These are phyloP conservation scores for Notarius lentiginosus DNA, from an alignment of 2,113 vertebrate genomes.

Conservation along the genomic window DNA sequence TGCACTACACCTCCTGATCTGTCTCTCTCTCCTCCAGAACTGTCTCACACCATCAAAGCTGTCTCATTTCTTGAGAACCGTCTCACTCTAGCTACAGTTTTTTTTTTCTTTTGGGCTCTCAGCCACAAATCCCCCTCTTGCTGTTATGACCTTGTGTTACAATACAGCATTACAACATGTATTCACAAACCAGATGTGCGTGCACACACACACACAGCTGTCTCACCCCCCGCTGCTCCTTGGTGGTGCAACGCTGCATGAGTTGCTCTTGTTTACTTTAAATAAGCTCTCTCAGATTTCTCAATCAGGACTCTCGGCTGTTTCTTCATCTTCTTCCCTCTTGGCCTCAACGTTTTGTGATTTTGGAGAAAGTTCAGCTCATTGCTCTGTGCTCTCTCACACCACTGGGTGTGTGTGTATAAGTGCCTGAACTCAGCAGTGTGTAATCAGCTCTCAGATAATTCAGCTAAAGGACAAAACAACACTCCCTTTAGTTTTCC, in stretches of 20 bases:
- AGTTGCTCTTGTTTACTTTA: constrained; percentile 28
- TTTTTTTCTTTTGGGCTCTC: background rate
- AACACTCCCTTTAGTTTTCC: background rate
- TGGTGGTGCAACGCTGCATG: background rate
- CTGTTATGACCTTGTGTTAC: background rate
- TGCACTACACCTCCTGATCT: background rate
- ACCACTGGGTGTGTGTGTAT: background rate
- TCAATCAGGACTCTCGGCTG: background rate
- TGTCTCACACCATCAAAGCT: background rate
- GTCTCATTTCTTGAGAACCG: background rate
- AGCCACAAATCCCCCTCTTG: background rate
- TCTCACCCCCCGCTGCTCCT: constrained; percentile 30
- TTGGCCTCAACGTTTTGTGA: background rate
- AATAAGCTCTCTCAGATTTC: background rate
- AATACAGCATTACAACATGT: constrained; percentile 20
- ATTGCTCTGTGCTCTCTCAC: background rate
- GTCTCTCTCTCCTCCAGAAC: background rate
- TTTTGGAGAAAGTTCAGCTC: constrained; percentile 3
- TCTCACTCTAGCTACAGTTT: background rate
- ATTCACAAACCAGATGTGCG: constrained; percentile 32
- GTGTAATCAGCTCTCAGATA: constrained; percentile 1
- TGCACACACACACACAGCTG: background rate
- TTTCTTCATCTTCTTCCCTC: constrained; percentile 11
- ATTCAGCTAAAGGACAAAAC: background rate
- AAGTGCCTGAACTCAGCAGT: constrained; percentile 34